These are phyloP conservation scores for Callyntrura guangdongensis DNA, from an alignment of 2,888 invertebrate species.

Conservation along the genomic window DNA sequence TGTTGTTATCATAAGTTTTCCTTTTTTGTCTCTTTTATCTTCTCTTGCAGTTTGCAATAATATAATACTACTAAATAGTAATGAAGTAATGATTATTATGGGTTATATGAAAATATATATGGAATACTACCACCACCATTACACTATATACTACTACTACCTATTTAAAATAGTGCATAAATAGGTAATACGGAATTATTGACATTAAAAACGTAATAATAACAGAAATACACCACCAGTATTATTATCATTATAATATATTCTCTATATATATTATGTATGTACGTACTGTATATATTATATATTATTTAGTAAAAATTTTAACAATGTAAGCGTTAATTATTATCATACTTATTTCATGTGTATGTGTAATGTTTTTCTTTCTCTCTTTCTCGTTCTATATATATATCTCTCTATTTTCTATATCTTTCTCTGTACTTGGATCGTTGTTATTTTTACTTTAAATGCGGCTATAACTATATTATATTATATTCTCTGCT, in stretches of 20 bases:
- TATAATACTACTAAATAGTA: background rate
- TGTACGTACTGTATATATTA: slow-evolving; percentile 62
- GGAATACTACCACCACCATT: slow-evolving; percentile 25
- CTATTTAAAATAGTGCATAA: slow-evolving; percentile 61
- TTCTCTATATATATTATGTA: slow-evolving; percentile 28
- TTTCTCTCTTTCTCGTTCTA: slow-evolving; percentile 30
- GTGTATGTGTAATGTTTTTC: slow-evolving; percentile 46
- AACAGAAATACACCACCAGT: slow-evolving; percentile 69
- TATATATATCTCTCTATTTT: slow-evolving; percentile 36
- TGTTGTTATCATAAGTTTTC: background rate
- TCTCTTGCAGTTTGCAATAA: slow-evolving; percentile 48
- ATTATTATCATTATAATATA: slow-evolving; percentile 60
- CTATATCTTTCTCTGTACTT: slow-evolving; percentile 38
- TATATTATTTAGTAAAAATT: slow-evolving; percentile 60
- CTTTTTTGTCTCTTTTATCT: slow-evolving; percentile 35
- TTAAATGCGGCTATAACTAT: slow-evolving; percentile 49
- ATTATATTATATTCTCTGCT: slow-evolving; percentile 39
- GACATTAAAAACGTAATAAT: slow-evolving; percentile 59
- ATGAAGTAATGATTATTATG: background rate
- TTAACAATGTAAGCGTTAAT: slow-evolving; percentile 52
- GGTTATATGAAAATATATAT: slow-evolving; percentile 31
- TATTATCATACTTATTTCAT: slow-evolving; percentile 37
- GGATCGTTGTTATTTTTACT: slow-evolving; percentile 35
- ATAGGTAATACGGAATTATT: slow-evolving; percentile 55
- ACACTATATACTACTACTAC: slow-evolving; percentile 43